Base-by-base conservation (phyloP, 2,113 vertebrate species). In the Dicentrarchus labrax region DNA sequence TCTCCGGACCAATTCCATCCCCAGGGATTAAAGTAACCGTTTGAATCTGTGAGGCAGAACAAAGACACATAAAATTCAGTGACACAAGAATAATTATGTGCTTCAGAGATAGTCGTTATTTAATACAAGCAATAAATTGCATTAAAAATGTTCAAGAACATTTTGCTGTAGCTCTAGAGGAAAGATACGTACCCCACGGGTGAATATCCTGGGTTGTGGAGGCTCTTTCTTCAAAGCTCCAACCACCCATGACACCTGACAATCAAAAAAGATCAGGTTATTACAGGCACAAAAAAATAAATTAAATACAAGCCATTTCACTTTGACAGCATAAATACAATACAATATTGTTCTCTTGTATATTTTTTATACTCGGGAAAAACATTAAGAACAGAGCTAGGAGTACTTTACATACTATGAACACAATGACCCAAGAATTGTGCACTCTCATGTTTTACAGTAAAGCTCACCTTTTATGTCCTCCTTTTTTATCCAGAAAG, bases 21-120 rank as follows among this genome's bases (percentile, higher is more conserved):
- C 98, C 98, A 75, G 98, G 98, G 94, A 99, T 99, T 94, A 99
- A 92, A 82, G 98, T 99, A 80, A 99, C 97, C 47, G 97, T 99
- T 84, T 97, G 96, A 73, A 95, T 91, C 98, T 99, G 88, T 72
- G 80, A 72, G 56, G 45, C 45, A 89, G 57, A 87, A 74, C 8
- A 92, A 83, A 83, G 8, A 64, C 48, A 79, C 19, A 78, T 9
- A 56, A 57, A 15, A 66, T 21, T 61, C 24, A 67, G 4, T 65
- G 21, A 43, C 39, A 12, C n/a, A 24, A 60, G 0, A 51, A 70
- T 21, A 56, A 45, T 13, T 8, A 50, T 2, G 8, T 19, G 68
- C 12, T 24, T 70, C 7, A 60, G 19, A 43, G 4, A n/a, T 0
- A 82, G 10, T 12, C 36, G 54, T 15, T 43, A 54, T 38, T 38